Evolutionary conservation across 2,113 vertebrate genomes (phyloP).

Genomic region (Oreochromis spilurus): DNA sequence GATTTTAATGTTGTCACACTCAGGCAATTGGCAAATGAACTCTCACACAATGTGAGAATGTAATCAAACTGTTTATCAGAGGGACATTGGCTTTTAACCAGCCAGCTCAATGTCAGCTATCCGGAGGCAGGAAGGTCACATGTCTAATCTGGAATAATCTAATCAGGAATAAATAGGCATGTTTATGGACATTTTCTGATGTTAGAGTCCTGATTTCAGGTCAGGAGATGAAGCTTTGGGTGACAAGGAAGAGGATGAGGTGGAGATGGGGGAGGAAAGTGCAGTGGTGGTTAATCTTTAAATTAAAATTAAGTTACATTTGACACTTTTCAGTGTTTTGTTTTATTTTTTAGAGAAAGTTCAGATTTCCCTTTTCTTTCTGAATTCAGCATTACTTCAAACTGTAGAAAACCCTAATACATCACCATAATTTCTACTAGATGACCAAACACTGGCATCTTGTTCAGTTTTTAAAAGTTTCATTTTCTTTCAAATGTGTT

Average conservation of each 20-base stretch:
- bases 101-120: neutral
- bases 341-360: too few relatives aligned
- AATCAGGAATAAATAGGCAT: neutral
- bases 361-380: neutral
- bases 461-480: neutral
- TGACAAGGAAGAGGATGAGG: neutral
- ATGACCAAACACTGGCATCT: neutral
- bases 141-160: neutral
- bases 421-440: neutral
- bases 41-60: neutral
- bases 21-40: neutral
- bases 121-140: neutral
- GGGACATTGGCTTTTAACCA: neutral
- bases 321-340: accelerated
- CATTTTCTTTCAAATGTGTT: neutral
- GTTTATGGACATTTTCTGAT: neutral
- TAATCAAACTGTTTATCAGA: neutral
- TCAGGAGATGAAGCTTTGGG: neutral
- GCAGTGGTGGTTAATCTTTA: neutral
- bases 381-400: neutral
- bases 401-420: neutral
- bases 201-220: neutral
- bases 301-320: neutral
- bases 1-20: neutral
- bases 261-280: neutral